Conservation (phyloP, 2,113 vertebrate genomes). For the Aegotheles bennettii region DNA sequence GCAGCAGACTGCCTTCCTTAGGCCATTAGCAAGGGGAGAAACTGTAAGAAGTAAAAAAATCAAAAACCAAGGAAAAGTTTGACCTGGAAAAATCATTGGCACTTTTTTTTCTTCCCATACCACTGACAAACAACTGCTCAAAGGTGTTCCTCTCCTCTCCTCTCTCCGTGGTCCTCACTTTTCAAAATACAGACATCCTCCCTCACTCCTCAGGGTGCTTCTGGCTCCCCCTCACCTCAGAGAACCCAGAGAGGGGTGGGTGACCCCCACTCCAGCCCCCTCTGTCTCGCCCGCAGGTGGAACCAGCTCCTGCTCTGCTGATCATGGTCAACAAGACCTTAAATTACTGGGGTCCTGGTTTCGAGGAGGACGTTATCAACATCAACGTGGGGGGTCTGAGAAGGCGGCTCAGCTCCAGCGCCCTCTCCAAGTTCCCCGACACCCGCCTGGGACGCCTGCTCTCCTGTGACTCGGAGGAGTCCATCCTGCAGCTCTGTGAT, state of each 20-base stretch:
- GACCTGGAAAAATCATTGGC: background rate
- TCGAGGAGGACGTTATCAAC: slow-evolving; percentile 83
- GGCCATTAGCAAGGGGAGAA: background rate
- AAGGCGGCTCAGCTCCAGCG: slow-evolving; percentile 83
- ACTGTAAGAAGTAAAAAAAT: background rate
- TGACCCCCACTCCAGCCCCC: background rate
- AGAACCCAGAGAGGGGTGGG: accelerated
- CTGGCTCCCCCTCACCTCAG: background rate
- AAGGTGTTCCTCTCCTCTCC: background rate
- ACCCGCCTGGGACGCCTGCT: slow-evolving; percentile 92
- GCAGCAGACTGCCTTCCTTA: background rate
- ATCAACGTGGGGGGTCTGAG: slow-evolving; percentile 94
- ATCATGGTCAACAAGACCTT: slow-evolving; percentile 85
- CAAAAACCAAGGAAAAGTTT: background rate
- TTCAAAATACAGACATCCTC: background rate
- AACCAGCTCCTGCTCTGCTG: slow-evolving; percentile 24
- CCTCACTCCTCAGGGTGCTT: background rate
- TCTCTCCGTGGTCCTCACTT: background rate
- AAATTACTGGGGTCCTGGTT: slow-evolving; percentile 73
- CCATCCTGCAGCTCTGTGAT: slow-evolving; percentile 93
- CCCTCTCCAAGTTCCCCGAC: slow-evolving; percentile 88
- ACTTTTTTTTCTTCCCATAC: background rate
- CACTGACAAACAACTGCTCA: background rate
- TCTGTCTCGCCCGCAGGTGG: slow-evolving; percentile 6
- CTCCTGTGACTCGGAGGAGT: slow-evolving; percentile 88